phyloP scores from a whole-genome alignment of 2,113 vertebrate genomes.

The Cryptomyrus ogoouensis region DNA sequence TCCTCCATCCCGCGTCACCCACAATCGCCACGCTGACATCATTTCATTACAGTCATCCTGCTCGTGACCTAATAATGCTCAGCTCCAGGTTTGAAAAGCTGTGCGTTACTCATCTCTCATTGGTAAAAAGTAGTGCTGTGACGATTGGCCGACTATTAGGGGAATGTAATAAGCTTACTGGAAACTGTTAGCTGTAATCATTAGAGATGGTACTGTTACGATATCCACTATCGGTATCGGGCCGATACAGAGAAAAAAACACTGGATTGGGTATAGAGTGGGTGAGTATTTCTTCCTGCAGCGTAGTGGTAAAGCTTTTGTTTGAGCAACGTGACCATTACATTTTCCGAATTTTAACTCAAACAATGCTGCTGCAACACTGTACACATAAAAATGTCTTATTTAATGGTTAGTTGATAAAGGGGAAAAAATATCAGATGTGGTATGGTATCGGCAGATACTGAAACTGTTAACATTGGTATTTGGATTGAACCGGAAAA shows the following conservation, averaged over 20 bases:
- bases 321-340: no score
- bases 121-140: neutral
- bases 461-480: neutral
- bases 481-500: neutral
- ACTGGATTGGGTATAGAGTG: neutral
- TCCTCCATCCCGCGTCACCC: neutral
- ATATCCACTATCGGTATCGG: neutral
- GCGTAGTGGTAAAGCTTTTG: neutral
- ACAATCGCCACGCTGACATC: neutral
- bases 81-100: neutral
- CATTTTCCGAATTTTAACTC: no score
- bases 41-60: neutral
- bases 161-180: neutral
- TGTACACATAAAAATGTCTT: neutral
- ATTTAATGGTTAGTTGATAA: neutral
- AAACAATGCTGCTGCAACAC: neutral
- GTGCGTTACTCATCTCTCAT: neutral
- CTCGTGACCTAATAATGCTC: neutral
- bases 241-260: neutral
- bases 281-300: neutral
- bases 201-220: neutral
- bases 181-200: neutral
- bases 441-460: neutral
- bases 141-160: neutral
- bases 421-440: neutral